Evolutionary conservation across 2,797 vertebrate species (phyloP).

Genomic region (Acanthornis magna): DNA sequence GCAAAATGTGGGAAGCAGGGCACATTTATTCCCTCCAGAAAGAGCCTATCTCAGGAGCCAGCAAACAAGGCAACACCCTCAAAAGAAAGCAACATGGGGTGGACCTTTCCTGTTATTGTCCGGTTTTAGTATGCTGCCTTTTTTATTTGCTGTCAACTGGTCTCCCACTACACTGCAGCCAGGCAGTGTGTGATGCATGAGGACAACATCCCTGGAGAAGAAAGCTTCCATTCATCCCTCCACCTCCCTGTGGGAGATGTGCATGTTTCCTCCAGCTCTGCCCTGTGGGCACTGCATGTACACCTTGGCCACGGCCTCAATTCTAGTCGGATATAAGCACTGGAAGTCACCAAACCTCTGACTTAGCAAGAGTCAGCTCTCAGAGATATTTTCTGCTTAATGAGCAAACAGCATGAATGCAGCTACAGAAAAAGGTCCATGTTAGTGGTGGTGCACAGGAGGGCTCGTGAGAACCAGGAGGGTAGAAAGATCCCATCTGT

Average conservation of each 20-base stretch:
- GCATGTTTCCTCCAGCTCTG: not conserved
- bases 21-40: not conserved
- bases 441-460: not conserved
- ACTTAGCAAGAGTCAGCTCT: not conserved
- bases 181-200: not conserved
- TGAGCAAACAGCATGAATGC: not conserved
- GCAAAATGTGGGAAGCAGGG: constrained; percentile 12
- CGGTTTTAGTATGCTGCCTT: not conserved
- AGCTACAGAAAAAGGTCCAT: not conserved
- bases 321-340: rapidly evolving
- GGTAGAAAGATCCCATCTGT: not conserved
- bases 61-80: not conserved
- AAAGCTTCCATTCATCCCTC: rapidly evolving
- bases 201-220: not conserved
- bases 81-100: not conserved
- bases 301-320: not conserved
- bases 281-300: not conserved
- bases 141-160: not conserved
- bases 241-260: not conserved
- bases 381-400: not conserved
- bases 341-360: not conserved
- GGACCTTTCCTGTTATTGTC: not conserved
- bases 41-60: not conserved
- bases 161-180: not conserved
- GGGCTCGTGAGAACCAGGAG: not conserved